Evolutionary conservation across 2,797 vertebrate genomes (phyloP).

Genomic region (Nothura maculosa): DNA sequence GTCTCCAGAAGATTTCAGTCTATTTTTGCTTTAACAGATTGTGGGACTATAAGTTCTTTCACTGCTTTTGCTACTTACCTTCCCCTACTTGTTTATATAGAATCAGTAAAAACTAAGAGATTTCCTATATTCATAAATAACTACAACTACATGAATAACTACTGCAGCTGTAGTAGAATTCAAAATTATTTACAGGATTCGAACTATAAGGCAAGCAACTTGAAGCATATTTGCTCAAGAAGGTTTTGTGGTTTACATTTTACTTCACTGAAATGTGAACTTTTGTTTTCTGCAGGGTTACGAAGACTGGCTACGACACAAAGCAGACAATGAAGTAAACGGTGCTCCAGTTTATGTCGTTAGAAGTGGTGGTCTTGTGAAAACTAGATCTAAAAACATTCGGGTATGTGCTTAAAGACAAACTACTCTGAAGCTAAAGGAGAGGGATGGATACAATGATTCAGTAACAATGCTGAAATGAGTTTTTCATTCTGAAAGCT

Average conservation of each 20-base stretch:
- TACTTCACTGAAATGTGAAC: conserved; percentile 11
- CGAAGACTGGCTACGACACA: conserved; percentile 98
- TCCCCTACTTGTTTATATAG: background rate
- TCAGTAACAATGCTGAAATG: background rate
- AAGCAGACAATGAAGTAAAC: conserved; percentile 98
- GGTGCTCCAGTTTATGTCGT: conserved; percentile 97
- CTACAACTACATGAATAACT: no score
- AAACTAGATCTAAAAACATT: conserved; percentile 98
- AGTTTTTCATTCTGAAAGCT: background rate
- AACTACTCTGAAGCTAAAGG: background rate
- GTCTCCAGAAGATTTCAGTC: background rate
- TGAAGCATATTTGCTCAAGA: background rate
- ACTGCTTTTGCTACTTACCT: background rate
- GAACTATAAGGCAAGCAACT: background rate
- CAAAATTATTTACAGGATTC: background rate
- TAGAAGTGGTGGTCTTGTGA: conserved; percentile 96
- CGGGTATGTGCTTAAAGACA: conserved; percentile 83
- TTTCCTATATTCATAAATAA: background rate
- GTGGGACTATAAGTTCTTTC: background rate
- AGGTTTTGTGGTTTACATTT: background rate
- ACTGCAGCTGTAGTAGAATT: background rate
- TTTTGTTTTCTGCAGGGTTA: conserved; percentile 87
- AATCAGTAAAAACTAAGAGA: background rate
- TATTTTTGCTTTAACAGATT: background rate
- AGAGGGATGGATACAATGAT: background rate